These are phyloP conservation scores for Equus przewalskii DNA, from an alignment of 2,113 vertebrate species.

Conservation along the genomic window DNA sequence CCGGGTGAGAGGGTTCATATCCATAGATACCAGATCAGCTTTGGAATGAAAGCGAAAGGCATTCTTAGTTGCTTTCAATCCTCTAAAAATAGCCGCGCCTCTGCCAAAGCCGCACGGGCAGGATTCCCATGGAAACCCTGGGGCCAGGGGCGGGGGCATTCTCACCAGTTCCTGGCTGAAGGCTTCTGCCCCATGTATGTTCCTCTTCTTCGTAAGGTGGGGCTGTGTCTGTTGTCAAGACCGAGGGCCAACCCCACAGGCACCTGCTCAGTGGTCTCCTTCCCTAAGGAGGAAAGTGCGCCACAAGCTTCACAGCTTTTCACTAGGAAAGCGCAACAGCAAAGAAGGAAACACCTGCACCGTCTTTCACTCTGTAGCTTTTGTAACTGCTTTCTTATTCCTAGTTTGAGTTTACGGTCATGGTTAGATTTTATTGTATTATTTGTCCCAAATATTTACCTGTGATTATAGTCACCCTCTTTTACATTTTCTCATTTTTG, in stretches of 20 bases:
- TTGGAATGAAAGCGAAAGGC: constrained; percentile 75
- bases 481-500: not conserved
- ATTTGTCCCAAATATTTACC: not conserved
- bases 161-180: constrained; percentile 67
- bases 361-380: not conserved
- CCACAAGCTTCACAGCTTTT: not conserved
- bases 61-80: constrained; percentile 76
- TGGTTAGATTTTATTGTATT: not conserved
- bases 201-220: not conserved
- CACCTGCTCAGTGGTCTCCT: not conserved
- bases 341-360: not conserved
- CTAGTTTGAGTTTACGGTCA: not conserved
- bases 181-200: constrained; percentile 5
- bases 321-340: not conserved
- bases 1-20: constrained; percentile 46
- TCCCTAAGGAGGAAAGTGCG: not conserved
- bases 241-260: not conserved
- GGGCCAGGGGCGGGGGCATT: constrained; percentile 64
- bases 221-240: constrained; percentile 57
- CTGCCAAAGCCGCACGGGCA: constrained; percentile 79
- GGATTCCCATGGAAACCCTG: constrained; percentile 82
- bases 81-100: constrained; percentile 78
- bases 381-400: not conserved
- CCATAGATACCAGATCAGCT: constrained; percentile 63
- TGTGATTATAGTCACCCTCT: not conserved